Percentiles rank a stretch among this genome's conserved stretches.
Evolutionary conservation across 2,113 vertebrate genomes (phyloP).

Genomic region (Bos indicus): DNA sequence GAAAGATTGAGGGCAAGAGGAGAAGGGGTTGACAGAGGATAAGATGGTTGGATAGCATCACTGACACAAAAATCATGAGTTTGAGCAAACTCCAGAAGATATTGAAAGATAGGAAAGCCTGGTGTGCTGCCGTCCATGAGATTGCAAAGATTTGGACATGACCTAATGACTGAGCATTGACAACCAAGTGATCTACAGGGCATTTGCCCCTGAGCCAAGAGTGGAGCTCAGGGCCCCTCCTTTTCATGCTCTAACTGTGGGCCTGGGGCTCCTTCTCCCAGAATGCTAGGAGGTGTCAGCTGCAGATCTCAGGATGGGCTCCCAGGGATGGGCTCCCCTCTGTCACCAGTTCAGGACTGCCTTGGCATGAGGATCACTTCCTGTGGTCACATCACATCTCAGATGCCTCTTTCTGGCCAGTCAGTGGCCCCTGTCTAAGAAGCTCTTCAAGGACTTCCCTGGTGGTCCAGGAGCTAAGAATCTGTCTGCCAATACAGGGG

Average conservation of each 20-base stretch:
- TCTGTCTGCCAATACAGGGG: background rate
- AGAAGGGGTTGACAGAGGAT: background rate
- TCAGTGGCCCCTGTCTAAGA: background rate
- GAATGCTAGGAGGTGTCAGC: background rate
- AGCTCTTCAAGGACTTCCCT: background rate
- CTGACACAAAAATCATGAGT: background rate
- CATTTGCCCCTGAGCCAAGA: background rate
- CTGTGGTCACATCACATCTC: background rate
- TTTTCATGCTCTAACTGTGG: no score
- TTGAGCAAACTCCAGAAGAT: background rate
- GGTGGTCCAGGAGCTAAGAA: background rate
- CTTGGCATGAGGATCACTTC: background rate
- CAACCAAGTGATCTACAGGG: no score
- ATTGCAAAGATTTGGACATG: fast-evolving
- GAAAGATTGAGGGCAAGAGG: background rate
- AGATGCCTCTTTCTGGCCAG: background rate
- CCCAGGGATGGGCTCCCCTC: background rate
- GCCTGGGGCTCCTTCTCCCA: background rate
- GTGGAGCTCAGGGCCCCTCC: no score
- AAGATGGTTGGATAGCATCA: background rate
- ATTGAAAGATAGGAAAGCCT: background rate
- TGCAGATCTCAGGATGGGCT: background rate
- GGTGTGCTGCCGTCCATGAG: background rate
- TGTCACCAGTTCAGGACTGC: background rate
- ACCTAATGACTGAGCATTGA: fast-evolving